These are phyloP conservation scores for Argopecten irradians DNA, from an alignment of 1,140 invertebrate genomes.

Conservation along the genomic window DNA sequence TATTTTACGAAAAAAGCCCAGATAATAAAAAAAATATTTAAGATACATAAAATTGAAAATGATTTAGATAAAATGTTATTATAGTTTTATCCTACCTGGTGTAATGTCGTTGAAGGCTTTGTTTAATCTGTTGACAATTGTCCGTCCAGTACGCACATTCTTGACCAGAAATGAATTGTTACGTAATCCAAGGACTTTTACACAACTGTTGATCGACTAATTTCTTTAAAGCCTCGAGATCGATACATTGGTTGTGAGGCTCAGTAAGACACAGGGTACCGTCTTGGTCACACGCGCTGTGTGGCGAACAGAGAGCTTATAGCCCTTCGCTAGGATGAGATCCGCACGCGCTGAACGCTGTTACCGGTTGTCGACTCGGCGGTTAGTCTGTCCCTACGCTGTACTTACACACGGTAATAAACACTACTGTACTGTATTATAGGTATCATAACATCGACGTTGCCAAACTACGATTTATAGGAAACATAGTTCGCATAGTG, in stretches of 20 bases:
- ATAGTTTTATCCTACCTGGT: not conserved
- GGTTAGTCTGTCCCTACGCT: not conserved
- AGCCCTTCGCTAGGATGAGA: not conserved
- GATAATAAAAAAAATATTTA: not conserved
- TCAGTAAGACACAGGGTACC: not conserved
- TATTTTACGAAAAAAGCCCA: not conserved
- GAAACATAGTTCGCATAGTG: too few species aligned
- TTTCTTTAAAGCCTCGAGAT: constrained; percentile 10
- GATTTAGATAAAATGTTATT: not conserved
- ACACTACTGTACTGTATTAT: too few species aligned
- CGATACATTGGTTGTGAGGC: not conserved
- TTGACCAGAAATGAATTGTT: not conserved
- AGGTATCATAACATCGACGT: too few species aligned
- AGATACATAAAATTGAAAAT: not conserved
- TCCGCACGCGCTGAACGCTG: not conserved
- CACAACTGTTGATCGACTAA: constrained; percentile 15
- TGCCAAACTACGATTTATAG: too few species aligned
- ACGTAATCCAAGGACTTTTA: constrained; percentile 10
- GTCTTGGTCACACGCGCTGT: constrained; percentile 11
- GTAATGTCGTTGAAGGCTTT: not conserved
- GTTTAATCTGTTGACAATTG: not conserved
- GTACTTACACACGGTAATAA: not conserved
- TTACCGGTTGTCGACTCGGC: not conserved
- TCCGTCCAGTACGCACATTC: not conserved
- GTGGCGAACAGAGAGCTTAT: not conserved